Conservation (phyloP, 2,888 invertebrate species). For the Cataglyphis livida region DNA sequence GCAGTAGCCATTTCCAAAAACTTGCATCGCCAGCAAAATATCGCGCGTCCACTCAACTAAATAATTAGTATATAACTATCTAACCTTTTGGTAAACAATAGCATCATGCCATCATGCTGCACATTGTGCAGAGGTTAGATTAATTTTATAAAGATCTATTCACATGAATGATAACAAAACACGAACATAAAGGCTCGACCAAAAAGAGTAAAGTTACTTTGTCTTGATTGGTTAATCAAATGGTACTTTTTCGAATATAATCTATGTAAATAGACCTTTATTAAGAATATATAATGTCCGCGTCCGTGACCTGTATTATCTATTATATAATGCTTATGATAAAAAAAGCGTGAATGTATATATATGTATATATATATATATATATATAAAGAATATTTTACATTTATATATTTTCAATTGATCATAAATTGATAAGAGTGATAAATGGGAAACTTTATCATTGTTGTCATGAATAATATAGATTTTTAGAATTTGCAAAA, state of each 20-base stretch:
- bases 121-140: not conserved
- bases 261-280: no score
- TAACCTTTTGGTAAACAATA: constrained; percentile 17
- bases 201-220: not conserved
- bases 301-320: not conserved
- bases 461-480: not conserved
- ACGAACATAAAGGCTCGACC: not conserved
- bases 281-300: no score
- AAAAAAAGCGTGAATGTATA: no score
- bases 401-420: not conserved
- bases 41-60: not conserved
- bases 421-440: not conserved
- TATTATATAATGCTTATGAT: not conserved
- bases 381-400: not conserved
- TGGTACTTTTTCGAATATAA: not conserved
- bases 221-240: not conserved
- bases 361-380: no score
- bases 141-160: not conserved
- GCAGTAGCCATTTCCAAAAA: constrained; percentile 66
- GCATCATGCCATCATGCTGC: not conserved
- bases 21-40: not conserved
- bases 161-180: not conserved
- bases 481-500: not conserved
- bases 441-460: not conserved
- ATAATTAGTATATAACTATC: not conserved